A percentile compares a stretch with the other conserved stretches of the same genome.
Evolutionary conservation across 1,140 invertebrate genomes (phyloP).

Genomic region (Drosophila micromelanica): DNA sequence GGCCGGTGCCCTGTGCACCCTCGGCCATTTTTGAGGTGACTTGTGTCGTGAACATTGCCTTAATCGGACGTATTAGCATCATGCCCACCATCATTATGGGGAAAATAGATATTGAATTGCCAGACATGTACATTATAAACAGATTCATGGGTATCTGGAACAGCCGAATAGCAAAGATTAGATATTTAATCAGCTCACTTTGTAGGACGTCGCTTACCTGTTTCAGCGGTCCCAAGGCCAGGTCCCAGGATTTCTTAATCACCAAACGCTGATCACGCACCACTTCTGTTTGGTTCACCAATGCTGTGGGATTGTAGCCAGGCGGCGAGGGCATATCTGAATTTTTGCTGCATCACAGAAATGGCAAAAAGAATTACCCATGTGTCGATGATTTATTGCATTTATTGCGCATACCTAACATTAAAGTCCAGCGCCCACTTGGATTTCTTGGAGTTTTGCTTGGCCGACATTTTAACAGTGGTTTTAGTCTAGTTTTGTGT

Average conservation of each 20-base stretch:
- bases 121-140: constrained; percentile 99
- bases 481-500: constrained; percentile 29
- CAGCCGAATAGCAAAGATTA: constrained; percentile 10
- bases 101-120: constrained; percentile 99
- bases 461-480: constrained; percentile 67
- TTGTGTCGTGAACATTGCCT: constrained; percentile 96
- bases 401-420: constrained; percentile 47
- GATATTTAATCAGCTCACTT: not conserved
- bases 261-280: constrained; percentile 92
- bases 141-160: constrained; percentile 96
- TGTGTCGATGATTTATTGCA: not conserved
- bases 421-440: constrained; percentile 83
- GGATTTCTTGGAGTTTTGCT: constrained; percentile 72
- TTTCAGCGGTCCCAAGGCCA: constrained; percentile 94
- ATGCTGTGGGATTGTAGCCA: constrained; percentile 91
- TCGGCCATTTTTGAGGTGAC: constrained; percentile 98
- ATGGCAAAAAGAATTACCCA: constrained; percentile 1
- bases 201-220: constrained; percentile 40
- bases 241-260: constrained; percentile 98
- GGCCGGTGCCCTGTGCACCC: constrained; percentile 94
- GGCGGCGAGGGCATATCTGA: constrained; percentile 90
- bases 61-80: constrained; percentile 97
- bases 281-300: constrained; percentile 89
- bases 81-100: constrained; percentile 99
- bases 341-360: constrained; percentile 68